Evolutionary conservation across 2,888 invertebrate genomes (phyloP), one percentile per base, ranked within the genome.

Genomic region (Drosophila buzzatii): DNA sequence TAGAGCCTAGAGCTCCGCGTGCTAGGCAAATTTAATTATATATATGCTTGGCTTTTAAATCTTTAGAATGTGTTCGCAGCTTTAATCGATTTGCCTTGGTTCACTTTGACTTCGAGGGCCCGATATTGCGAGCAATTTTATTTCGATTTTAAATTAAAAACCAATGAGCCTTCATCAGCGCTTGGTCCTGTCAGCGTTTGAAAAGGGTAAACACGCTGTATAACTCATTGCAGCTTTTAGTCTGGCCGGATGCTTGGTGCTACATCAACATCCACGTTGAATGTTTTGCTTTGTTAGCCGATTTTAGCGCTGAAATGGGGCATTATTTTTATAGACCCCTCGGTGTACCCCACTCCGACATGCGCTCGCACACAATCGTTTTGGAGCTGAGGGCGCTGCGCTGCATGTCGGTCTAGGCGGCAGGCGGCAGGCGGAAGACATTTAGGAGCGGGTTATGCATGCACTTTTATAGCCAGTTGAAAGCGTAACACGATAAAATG

Each of bases 401-500:
- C 52, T 66, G 67, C 68, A 47, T 39, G 47, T 55, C 27, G 66
- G 55, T 23, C 33, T 27, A 10, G 23, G 53, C 31, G 23, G 53
- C 31, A 33, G 23, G 41, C 14, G 51, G 23, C 31, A 33, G 23
- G 41, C 14, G 51, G 23, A 14, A 16, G 33, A 12, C 49, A 31
- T 9, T 39, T 35, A 52, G 75, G 23, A 20, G 42, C 31, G 16
- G 64, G 63, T 47, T 59, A 58, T 63, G 81, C 66, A 81, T 85
- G 89, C 87, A 86, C 79, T 89, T 88, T 90, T 90, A 90, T 90
- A 77, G 81, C 69, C 73, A 79, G 83, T 74, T 88, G 85, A 88
- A 88, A 86, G 86, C 88, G 75, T 79, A 89, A 82, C 83, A 82
- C 81, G 85, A 86, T 86, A 86, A 86, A 88, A 86, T 90, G 83